Evolutionary conservation across 2,113 vertebrate species (phyloP).

Genomic region (Machaerirhynchus nigripectus): DNA sequence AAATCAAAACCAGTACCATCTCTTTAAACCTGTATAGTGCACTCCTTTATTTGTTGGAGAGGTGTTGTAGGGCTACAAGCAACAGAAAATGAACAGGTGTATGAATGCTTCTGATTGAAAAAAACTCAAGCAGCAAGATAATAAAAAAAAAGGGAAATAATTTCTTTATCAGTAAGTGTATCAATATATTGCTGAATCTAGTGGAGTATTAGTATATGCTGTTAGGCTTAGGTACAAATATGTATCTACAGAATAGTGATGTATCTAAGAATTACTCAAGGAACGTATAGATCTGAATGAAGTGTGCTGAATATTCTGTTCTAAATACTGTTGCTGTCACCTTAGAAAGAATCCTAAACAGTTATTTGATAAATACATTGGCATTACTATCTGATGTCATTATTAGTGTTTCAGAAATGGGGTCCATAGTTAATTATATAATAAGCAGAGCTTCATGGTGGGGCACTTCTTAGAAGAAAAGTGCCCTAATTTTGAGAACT

Average conservation of each 20-base stretch:
- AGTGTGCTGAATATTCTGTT: background rate
- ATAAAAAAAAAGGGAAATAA: background rate
- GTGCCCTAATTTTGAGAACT: background rate
- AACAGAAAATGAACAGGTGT: background rate
- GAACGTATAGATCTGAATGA: background rate
- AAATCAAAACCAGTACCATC: background rate
- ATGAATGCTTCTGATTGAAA: background rate
- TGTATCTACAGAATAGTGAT: background rate
- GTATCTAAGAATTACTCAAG: background rate
- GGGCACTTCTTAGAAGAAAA: background rate
- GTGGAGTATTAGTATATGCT: background rate
- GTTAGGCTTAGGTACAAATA: background rate
- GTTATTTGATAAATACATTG: background rate
- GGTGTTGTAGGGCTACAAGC: background rate
- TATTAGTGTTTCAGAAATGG: background rate
- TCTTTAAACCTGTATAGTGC: background rate
- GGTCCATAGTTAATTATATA: background rate
- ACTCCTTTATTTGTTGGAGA: background rate
- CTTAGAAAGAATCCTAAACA: background rate
- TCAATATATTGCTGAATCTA: background rate
- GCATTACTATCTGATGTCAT: background rate
- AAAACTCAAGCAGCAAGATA: background rate
- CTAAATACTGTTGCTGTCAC: background rate
- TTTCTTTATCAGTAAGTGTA: background rate
- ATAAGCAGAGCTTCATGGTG: background rate